These are phyloP conservation scores for Epizoanthus scotinus DNA, from an alignment of 92 coral and sea anemone genomes.

Conservation along the genomic window DNA sequence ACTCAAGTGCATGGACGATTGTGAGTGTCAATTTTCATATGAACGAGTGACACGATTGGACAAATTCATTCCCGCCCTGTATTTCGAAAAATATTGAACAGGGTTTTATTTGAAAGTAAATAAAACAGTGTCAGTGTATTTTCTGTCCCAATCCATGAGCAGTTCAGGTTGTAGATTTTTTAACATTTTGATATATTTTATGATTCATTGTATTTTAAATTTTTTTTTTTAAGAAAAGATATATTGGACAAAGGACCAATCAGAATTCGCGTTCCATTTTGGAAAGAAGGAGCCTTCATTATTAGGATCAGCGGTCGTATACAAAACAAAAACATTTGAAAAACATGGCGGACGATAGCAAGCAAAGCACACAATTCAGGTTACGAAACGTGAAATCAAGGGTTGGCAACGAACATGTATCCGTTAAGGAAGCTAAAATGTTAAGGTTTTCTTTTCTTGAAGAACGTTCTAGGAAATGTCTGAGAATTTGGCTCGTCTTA, in stretches of 20 bases:
- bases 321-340: too few relatives aligned
- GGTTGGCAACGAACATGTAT: not conserved
- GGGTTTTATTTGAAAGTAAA: too few relatives aligned
- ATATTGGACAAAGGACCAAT: too few relatives aligned
- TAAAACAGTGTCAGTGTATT: too few relatives aligned
- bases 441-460: constrained; percentile 6
- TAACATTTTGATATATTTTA: not conserved
- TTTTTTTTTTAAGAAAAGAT: too few relatives aligned
- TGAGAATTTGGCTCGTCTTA: constrained; percentile 17
- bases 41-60: not conserved
- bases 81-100: too few relatives aligned
- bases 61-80: not conserved
- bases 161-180: not conserved
- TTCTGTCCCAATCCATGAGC: too few relatives aligned
- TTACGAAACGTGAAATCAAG: not conserved
- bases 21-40: too few relatives aligned
- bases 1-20: too few relatives aligned
- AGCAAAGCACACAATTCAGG: not conserved
- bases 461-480: constrained; percentile 21
- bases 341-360: constrained; percentile 13
- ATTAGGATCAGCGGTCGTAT: not conserved
- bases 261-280: too few relatives aligned
- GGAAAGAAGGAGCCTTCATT: not conserved
- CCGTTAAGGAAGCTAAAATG: not conserved
- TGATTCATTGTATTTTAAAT: not conserved